Evolutionary conservation across 2,113 vertebrate species (phyloP), one percentile per base, ranked within the genome.

Genomic region (Clarias gariepinus): DNA sequence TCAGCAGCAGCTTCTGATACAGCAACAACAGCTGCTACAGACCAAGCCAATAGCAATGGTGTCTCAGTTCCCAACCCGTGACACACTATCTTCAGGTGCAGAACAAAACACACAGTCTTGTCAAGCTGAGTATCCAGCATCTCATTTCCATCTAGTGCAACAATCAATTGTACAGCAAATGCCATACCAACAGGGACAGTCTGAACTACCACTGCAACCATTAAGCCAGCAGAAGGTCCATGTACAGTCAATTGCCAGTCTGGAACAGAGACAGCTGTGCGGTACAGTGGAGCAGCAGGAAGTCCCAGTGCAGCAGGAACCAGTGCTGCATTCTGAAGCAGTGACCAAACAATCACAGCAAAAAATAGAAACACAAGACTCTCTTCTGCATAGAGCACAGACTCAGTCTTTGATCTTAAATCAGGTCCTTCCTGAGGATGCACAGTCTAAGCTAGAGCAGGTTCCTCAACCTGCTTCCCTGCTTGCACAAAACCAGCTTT

Each of bases 401-500:
- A 58, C 66, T 61, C 88, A 85, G 28, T 53, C 85, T 68, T 64
- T 76, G 60, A 68, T 74, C 15, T 90, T 90, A 83, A 83, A 90
- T 28, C 93, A 87, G 88, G 82, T 90, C 2, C 77, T 92, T 7
- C 68, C 71, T 68, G 93, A 95, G 33, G 86, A 91, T 21, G 55
- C 85, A 1, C 90, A 92, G 89, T 84, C 76, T 53, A 84, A 78
- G 60, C 53, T 90, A 36, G 91, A 93, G 74, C 91, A 92, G 60
- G 66, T 87, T 52, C 90, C 89, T 60, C 93, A 92, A 33, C 15
- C 86, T 36, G 3, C 76, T 33, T 23, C 71, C 61, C 87, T 69
- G 36, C 64, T 85, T 7, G 30, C 91, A 18, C 92, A 92, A 87
- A 94, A 94, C 88, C 93, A 94, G 88, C 89, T 91, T 0, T 94